Percentiles rank a stretch among this genome's conserved stretches.
phyloP scores from a whole-genome alignment of 2,888 invertebrate genomes.

The Aproaerema taeniolella region DNA sequence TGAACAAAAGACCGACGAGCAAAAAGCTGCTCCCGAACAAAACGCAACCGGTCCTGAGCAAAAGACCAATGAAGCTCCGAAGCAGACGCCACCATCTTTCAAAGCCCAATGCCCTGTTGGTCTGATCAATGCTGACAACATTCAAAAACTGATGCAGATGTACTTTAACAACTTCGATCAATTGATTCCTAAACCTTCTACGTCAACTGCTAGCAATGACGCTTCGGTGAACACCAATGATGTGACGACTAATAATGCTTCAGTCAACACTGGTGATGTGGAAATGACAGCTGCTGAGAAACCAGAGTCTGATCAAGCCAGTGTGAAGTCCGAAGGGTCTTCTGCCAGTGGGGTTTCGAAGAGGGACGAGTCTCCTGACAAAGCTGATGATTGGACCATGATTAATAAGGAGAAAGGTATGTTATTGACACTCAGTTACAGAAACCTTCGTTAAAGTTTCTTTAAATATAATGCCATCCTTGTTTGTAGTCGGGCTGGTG shows the following conservation, averaged over 20 bases:
- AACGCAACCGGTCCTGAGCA: neutral
- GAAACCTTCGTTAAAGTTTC: no score
- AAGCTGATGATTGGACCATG: slow-evolving; percentile 56
- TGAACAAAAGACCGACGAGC: slow-evolving; percentile 21
- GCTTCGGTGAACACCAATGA: slow-evolving; percentile 12
- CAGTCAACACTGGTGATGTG: slow-evolving; percentile 23
- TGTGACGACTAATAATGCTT: slow-evolving; percentile 9
- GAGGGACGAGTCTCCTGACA: slow-evolving; percentile 45
- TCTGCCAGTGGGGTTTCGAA: slow-evolving; percentile 22
- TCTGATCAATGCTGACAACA: slow-evolving; percentile 20
- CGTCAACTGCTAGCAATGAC: slow-evolving; percentile 17
- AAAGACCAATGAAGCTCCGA: neutral
- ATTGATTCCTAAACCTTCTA: slow-evolving; percentile 16
- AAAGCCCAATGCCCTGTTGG: slow-evolving; percentile 16
- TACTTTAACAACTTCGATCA: slow-evolving; percentile 19
- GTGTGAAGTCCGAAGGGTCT: slow-evolving; percentile 23
- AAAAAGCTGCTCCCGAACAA: slow-evolving; percentile 11
- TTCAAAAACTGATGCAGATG: slow-evolving; percentile 26
- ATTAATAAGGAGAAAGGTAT: slow-evolving; percentile 61
- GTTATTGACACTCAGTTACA: no score
- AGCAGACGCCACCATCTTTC: neutral
- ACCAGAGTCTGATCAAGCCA: slow-evolving; percentile 17
- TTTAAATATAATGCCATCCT: no score
- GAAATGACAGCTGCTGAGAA: slow-evolving; percentile 28
- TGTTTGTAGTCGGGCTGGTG: no score